A percentile compares a stretch with the other conserved stretches of the same genome.
Evolutionary conservation across 2,888 invertebrate species (phyloP).

Genomic region (Agriopis leucophaearia): DNA sequence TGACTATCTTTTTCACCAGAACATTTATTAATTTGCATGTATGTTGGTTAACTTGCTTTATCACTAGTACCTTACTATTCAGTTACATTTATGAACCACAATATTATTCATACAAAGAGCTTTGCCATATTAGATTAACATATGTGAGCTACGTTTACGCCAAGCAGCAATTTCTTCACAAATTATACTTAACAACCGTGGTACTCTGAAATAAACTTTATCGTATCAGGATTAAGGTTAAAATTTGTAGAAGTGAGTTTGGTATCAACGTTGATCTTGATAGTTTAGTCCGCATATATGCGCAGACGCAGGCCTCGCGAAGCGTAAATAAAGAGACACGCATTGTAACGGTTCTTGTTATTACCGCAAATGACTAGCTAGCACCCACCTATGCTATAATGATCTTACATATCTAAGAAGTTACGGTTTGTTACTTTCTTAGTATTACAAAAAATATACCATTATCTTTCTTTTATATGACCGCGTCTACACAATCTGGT

Average conservation of each 20-base stretch:
- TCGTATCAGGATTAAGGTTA: neutral
- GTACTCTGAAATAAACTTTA: constrained; percentile 24
- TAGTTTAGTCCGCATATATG: constrained; percentile 40
- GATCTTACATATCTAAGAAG: constrained; percentile 27
- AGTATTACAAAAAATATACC: constrained; percentile 14
- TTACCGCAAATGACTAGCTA: constrained; percentile 37
- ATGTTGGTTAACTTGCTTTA: neutral
- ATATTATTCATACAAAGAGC: constrained; percentile 5
- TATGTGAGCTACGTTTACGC: constrained; percentile 23
- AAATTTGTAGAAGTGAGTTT: neutral
- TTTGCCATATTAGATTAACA: constrained; percentile 29
- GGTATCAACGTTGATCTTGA: constrained; percentile 32
- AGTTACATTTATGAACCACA: neutral
- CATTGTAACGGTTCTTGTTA: constrained; percentile 48
- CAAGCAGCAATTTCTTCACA: constrained; percentile 27
- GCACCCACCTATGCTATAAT: constrained; percentile 21
- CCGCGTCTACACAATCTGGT: constrained; percentile 5
- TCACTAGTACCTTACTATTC: neutral
- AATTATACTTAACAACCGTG: neutral
- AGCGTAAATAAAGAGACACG: constrained; percentile 58
- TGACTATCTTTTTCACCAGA: neutral
- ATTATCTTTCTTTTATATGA: constrained; percentile 10
- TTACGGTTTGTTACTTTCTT: constrained; percentile 25
- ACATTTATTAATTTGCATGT: neutral
- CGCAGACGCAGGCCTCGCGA: constrained; percentile 38